Evolutionary conservation across 2,113 vertebrate species (phyloP), one percentile per base, ranked within the genome.

Genomic region (Danio rerio): DNA sequence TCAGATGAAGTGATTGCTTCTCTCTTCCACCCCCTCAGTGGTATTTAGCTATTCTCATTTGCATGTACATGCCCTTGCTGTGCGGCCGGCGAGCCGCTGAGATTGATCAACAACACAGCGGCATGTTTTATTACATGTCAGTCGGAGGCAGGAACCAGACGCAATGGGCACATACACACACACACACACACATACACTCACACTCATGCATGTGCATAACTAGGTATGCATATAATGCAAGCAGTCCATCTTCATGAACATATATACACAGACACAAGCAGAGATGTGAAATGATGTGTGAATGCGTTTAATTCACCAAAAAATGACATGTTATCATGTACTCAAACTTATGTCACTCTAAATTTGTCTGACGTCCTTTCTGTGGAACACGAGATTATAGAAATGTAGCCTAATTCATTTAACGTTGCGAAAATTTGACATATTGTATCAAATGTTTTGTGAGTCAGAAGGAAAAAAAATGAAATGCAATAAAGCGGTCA

Each of bases 1-100:
- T 94, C 92, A 92, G 90, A 88, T 89, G 91, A 93, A 90, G 89
- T 89, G 88, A 91, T 91, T 88, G 88, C 90, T 91, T 90, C 90
- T 86, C 85, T 88, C 88, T 88, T 69, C 86, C 87, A 88, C 92
- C 92, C 94, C 94, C 94, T 94, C 94, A 93, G 95, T 95, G 95
- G 94, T 95, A 96, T 96, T 94, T 94, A 95, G 94, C 94, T 93
- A 89, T 94, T 92, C 95, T 97, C 96, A 97, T 98, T 98, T 98
- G 96, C 97, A 99, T 97, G 94, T 95, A 96, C 96, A 97, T 95
- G 95, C 96, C 96, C 96, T 96, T 80, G 94, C 96, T 96, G 96
- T 93, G 95, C 94, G 90, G 95, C 95, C 95, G 89, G 90, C 90
- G 94, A 94, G 95, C 94, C 90, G 84, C 89, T 89, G 93, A 96